Conservation (phyloP, 2,797 vertebrate species). For the Etheostoma perlongum region DNA sequence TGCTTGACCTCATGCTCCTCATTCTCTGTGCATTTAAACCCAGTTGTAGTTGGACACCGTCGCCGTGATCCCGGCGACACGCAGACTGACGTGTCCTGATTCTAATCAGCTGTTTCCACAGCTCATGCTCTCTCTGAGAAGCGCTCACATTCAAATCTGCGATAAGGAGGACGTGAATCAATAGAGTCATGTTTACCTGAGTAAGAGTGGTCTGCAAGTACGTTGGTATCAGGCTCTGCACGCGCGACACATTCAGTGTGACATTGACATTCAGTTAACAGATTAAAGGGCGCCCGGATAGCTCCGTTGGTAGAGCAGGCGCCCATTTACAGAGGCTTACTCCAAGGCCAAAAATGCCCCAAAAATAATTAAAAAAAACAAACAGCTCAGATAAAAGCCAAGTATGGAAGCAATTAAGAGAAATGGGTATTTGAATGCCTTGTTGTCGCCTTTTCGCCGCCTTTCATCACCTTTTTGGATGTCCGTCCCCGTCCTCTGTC, state of each 20-base stretch:
- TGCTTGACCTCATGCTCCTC: conserved; percentile 63
- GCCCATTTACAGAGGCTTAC: too few relatives aligned
- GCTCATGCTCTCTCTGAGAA: conserved; percentile 23
- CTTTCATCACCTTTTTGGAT: too few relatives aligned
- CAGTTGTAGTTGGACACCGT: conserved; percentile 33
- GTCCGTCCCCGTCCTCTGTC: too few relatives aligned
- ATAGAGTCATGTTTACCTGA: conserved; percentile 57
- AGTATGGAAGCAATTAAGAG: too few relatives aligned
- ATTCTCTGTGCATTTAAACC: conserved; percentile 57
- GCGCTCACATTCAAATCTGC: conserved; percentile 33
- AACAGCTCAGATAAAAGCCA: too few relatives aligned
- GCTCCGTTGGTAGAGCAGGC: too few relatives aligned
- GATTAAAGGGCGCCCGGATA: conserved; percentile 49
- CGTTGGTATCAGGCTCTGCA: conserved; percentile 43
- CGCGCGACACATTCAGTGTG: conserved; percentile 37
- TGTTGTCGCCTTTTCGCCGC: too few relatives aligned
- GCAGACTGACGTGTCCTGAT: conserved; percentile 54
- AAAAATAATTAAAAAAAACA: too few relatives aligned
- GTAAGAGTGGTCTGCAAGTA: conserved; percentile 38
- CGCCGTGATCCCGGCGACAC: conserved; percentile 44
- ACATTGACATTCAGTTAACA: conserved; percentile 68
- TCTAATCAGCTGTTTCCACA: conserved; percentile 51
- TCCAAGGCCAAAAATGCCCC: too few relatives aligned
- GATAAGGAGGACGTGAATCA: conserved; percentile 34
- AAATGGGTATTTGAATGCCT: too few relatives aligned